Evolutionary conservation across 2,113 vertebrate species (phyloP).

Genomic region (Pycnonotus jocosus): DNA sequence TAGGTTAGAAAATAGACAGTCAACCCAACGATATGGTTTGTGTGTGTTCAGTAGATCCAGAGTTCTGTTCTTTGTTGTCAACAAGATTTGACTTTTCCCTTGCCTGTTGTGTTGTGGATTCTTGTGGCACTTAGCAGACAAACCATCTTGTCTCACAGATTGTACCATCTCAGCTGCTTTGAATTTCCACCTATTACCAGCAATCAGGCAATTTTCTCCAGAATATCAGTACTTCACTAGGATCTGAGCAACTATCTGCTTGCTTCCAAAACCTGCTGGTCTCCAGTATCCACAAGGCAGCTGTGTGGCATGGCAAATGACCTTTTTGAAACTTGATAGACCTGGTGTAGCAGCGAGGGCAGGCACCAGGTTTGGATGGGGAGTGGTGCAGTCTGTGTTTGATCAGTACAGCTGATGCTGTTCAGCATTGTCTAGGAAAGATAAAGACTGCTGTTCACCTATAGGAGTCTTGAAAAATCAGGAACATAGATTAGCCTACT

Average conservation of each 20-base stretch:
- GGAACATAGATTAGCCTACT: background rate
- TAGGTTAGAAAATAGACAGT: background rate
- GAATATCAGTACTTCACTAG: background rate
- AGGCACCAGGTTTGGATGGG: background rate
- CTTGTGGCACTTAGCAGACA: background rate
- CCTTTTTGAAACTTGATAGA: accelerated
- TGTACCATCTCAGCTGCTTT: background rate
- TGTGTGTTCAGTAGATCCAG: background rate
- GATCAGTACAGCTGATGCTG: background rate
- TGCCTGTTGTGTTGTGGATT: background rate
- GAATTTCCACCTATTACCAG: background rate
- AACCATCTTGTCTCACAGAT: background rate
- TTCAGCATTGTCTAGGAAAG: background rate
- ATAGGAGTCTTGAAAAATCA: background rate
- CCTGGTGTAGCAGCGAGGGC: background rate
- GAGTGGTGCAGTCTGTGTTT: background rate
- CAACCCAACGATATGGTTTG: background rate
- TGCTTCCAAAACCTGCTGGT: background rate
- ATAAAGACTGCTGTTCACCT: background rate
- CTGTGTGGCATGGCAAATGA: background rate
- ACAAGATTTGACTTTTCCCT: background rate
- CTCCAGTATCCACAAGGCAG: background rate
- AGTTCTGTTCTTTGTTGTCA: background rate
- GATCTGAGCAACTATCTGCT: background rate
- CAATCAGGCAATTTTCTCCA: background rate